Conservation (phyloP, 2,888 invertebrate genomes). For the Eucera pruinosa region DNA sequence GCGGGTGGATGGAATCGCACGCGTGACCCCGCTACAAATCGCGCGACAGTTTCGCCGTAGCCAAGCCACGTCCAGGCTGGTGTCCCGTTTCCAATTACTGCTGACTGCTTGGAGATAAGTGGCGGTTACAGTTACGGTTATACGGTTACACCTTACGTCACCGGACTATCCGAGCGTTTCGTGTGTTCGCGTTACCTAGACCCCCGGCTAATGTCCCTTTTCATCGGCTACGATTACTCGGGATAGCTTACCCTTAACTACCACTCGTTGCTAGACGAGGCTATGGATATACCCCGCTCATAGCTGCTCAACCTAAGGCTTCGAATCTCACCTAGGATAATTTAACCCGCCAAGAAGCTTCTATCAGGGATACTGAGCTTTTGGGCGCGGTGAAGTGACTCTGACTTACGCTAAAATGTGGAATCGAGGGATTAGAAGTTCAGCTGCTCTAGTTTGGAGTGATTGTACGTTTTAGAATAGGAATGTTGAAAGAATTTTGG, state of each 20-base stretch:
- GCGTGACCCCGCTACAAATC: conserved; percentile 60
- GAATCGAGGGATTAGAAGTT: no score
- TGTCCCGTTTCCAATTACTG: conserved; percentile 78
- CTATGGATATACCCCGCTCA: not conserved
- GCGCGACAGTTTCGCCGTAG: conserved; percentile 53
- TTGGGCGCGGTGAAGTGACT: no score
- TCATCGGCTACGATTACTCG: conserved; percentile 72
- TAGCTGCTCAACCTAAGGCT: no score
- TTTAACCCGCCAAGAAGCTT: no score
- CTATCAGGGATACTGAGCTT: no score
- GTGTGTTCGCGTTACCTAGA: conserved; percentile 63
- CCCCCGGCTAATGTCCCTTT: conserved; percentile 65
- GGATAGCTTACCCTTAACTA: conserved; percentile 75
- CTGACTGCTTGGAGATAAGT: conserved; percentile 72
- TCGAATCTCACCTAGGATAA: no score
- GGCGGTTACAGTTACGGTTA: conserved; percentile 78
- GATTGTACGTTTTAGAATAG: no score
- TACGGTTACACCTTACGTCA: conserved; percentile 73
- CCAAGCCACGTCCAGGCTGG: conserved; percentile 35
- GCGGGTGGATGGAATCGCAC: conserved; percentile 39
- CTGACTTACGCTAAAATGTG: no score
- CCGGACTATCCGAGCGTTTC: conserved; percentile 53
- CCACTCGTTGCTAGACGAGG: conserved; percentile 30
- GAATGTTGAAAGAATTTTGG: no score
- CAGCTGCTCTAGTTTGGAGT: no score